Base-by-base conservation (phyloP, 2,888 invertebrate species). In the Cetonia aurata region DNA sequence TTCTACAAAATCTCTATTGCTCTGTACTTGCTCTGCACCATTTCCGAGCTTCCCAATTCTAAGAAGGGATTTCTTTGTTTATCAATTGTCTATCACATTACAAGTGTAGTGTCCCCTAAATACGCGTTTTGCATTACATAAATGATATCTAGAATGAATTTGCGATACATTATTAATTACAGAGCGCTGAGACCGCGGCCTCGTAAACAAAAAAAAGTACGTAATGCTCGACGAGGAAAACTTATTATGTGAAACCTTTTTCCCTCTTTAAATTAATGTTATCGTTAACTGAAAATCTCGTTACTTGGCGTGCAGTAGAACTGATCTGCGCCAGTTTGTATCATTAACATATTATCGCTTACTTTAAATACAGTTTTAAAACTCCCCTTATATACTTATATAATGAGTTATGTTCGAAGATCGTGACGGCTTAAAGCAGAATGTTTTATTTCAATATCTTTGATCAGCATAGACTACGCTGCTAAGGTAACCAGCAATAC, bases 341-440 rank as follows among this genome's bases (percentile, higher is more conserved):
- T 56, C 66, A 74, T 75, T 75, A 74, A 72, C 75, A 75, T 75
- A 62, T 75, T 75, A 75, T 75, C 75, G 71, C 71, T 46, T 17
- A 42, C 60, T 69, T 68, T 75, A 70, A 72, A 72, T 69, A 67
- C 50, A 48, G 57, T 71, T 59, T 67, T 56, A 67, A 67, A 67
- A 67, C 48, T 50, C 53, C 46, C 13, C 42, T 46, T 41, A 57
- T 56, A 57, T 46, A 46, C 33, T 56, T 67, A 37, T 67, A 31
- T 53, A 56, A 56, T 67, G 67, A 67, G 46, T 56, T 67, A 67
- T 67, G 67, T 46, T 19, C 25, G 48, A 15, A 31, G 57, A 67
- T 56, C 67, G 67, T 67, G 67, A 67, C 67, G 37, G 31, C 56
- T 46, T 46, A 31, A 13, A 33, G 67, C 44, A 33, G 37, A 67